Conservation (phyloP, 1,140 invertebrate species). For the Pomacea maculata region DNA sequence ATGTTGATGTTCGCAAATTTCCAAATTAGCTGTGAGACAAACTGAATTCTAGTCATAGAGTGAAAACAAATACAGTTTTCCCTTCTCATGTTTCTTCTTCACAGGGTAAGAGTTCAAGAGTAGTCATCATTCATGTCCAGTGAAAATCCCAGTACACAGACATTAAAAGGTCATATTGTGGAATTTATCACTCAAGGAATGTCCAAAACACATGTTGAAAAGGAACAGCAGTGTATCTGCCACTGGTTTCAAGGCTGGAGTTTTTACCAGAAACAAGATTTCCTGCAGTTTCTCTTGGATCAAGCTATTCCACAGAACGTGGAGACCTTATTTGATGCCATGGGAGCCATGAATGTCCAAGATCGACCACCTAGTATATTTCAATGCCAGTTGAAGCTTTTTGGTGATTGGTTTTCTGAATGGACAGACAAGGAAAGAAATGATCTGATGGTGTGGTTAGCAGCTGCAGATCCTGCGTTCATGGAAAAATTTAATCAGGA, state of each 20-base stretch:
- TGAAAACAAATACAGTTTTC: neutral
- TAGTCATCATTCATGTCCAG: slow-evolving; percentile 1
- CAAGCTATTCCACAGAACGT: slow-evolving; percentile 69
- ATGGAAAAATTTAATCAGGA: slow-evolving; percentile 51
- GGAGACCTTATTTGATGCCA: slow-evolving; percentile 77
- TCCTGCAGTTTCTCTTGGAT: slow-evolving; percentile 80
- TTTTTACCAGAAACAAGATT: slow-evolving; percentile 84
- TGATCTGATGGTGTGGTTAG: slow-evolving; percentile 50
- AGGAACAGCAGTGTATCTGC: slow-evolving; percentile 53
- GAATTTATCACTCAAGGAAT: slow-evolving; percentile 20
- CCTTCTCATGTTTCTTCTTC: neutral
- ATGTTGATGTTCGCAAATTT: neutral
- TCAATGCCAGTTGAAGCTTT: slow-evolving; percentile 87
- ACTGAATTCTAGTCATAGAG: no score
- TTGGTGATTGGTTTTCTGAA: slow-evolving; percentile 84
- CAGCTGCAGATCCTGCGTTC: slow-evolving; percentile 47
- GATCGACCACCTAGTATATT: slow-evolving; percentile 84
- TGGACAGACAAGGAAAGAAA: slow-evolving; percentile 80
- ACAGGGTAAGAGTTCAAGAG: neutral
- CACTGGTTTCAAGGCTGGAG: slow-evolving; percentile 89
- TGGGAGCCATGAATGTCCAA: slow-evolving; percentile 74
- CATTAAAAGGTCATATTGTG: neutral
- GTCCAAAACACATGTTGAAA: slow-evolving; percentile 47
- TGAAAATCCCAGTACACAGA: neutral
- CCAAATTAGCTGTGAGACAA: neutral